phyloP scores from a whole-genome alignment of 2,797 vertebrate species.

The Gobio occitaniae region DNA sequence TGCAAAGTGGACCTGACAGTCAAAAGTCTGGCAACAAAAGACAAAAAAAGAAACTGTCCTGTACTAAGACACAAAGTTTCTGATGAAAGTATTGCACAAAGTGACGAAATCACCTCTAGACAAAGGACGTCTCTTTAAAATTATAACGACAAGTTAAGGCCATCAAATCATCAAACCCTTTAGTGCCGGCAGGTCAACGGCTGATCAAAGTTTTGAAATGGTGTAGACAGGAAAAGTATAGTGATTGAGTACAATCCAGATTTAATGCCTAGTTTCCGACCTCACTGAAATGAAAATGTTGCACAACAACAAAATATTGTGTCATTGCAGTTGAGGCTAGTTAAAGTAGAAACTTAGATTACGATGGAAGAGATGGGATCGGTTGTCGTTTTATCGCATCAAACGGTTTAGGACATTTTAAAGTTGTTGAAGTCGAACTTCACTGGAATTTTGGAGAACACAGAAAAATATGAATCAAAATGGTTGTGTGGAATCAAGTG shows the following conservation, averaged over 20 bases:
- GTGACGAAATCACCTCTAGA: background rate
- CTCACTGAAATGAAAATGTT: background rate
- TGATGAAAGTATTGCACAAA: constrained; percentile 9
- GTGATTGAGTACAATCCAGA: background rate
- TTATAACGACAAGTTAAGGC: background rate
- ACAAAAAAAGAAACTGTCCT: background rate
- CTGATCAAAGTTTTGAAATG: background rate
- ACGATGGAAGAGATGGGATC: background rate
- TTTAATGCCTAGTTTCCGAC: background rate
- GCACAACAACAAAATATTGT: background rate
- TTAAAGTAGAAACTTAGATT: background rate
- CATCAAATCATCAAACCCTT: background rate
- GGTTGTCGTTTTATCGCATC: background rate
- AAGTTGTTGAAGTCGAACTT: background rate
- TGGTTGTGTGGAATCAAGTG: background rate
- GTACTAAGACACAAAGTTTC: background rate
- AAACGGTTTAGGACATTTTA: background rate
- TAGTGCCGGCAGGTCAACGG: background rate
- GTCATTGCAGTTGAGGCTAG: background rate
- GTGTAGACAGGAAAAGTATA: background rate
- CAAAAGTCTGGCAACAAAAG: background rate
- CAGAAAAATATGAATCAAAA: background rate
- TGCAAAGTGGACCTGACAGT: background rate
- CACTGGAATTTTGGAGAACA: background rate
- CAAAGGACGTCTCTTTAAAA: background rate